These are phyloP conservation scores for Antheraea assamensis DNA, from an alignment of 2,888 invertebrate genomes.

Conservation along the genomic window DNA sequence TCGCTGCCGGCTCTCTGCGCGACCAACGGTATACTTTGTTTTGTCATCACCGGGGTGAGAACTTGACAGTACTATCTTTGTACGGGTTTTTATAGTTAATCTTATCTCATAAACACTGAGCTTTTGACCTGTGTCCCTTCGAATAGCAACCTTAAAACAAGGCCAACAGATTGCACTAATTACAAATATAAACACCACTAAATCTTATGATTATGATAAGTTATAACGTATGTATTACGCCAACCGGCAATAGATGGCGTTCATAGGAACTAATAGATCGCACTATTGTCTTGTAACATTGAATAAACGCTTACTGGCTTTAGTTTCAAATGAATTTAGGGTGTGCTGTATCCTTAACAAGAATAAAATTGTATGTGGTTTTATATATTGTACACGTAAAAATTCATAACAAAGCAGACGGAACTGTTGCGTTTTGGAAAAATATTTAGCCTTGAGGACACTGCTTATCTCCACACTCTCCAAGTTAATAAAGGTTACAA, in stretches of 20 bases:
- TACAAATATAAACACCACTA: neutral
- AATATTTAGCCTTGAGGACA: neutral
- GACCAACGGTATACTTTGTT: conserved; percentile 16
- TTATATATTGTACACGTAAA: neutral
- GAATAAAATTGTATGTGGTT: neutral
- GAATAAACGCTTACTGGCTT: no score
- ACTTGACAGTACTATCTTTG: no score
- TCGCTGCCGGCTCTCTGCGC: conserved; percentile 53
- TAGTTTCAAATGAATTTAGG: no score
- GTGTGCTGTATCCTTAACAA: no score
- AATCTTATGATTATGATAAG: neutral
- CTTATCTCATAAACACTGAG: neutral
- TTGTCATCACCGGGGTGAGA: neutral
- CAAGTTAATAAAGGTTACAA: neutral
- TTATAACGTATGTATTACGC: neutral
- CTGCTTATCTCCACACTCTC: neutral
- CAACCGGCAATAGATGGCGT: neutral
- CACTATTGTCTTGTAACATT: neutral
- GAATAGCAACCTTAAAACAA: neutral
- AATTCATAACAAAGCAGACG: neutral
- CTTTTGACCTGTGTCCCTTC: neutral
- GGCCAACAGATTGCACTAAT: neutral
- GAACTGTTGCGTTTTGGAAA: neutral
- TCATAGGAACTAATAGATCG: neutral
- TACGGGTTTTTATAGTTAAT: no score